Conservation (phyloP, 1,140 invertebrate genomes). For the Brachionus angularis region DNA sequence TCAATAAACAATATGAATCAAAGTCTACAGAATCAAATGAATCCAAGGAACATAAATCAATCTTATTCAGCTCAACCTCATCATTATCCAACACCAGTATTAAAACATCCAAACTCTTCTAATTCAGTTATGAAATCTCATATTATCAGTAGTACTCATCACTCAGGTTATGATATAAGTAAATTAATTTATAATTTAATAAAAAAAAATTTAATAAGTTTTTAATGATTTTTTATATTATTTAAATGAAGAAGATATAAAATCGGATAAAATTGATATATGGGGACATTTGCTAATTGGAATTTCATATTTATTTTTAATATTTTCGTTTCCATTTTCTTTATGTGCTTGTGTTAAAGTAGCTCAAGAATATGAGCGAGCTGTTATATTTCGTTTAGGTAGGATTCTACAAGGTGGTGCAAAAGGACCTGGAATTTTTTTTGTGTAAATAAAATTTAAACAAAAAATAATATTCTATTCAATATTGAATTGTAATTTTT, state of each 20-base stretch:
- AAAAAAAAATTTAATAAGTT: too few relatives aligned
- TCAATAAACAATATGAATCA: too few relatives aligned
- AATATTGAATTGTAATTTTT: neutral
- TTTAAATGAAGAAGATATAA: neutral
- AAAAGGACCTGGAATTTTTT: conserved; percentile 45
- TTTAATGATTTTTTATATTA: too few relatives aligned
- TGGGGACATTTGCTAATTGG: conserved; percentile 15
- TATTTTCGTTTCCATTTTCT: conserved; percentile 44
- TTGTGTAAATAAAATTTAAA: conserved; percentile 32
- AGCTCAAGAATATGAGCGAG: conserved; percentile 35
- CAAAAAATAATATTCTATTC: neutral
- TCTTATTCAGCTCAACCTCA: too few relatives aligned
- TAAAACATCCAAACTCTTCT: too few relatives aligned
- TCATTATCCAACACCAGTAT: too few relatives aligned
- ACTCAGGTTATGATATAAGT: too few relatives aligned
- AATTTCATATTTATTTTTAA: conserved; percentile 17
- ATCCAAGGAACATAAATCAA: too few relatives aligned
- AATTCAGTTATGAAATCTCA: too few relatives aligned
- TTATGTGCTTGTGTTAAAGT: conserved; percentile 44
- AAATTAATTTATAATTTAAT: too few relatives aligned
- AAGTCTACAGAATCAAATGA: too few relatives aligned
- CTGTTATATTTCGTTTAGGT: conserved; percentile 45
- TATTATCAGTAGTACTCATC: too few relatives aligned
- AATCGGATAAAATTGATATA: conserved; percentile 8
- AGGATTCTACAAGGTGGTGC: conserved; percentile 28